A percentile compares a stretch with the other conserved stretches of the same genome.
phyloP scores from a whole-genome alignment of 2,888 invertebrate species.

The Stenodera caucasica region DNA sequence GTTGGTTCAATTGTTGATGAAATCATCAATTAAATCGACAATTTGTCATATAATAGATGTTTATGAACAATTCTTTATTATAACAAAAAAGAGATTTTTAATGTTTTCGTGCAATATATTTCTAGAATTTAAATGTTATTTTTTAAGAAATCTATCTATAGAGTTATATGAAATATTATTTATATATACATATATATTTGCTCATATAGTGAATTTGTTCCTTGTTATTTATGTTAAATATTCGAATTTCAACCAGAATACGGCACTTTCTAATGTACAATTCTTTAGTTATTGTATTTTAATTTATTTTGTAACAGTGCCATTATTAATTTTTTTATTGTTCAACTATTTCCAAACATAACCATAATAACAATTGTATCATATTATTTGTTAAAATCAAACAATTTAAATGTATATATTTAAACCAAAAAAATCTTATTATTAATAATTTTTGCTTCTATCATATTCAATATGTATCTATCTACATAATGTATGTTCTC shows the following conservation, averaged over 20 bases:
- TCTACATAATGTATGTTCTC: conserved; percentile 39
- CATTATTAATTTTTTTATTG: no score
- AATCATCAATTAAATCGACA: not conserved
- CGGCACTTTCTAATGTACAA: no score
- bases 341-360: no score
- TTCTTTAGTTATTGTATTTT: no score
- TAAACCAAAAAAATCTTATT: conserved; percentile 23
- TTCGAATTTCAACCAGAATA: not conserved
- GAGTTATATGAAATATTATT: not conserved
- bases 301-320: no score
- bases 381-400: no score
- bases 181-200: conserved; percentile 23
- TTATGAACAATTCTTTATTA: conserved; percentile 20
- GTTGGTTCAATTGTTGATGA: not conserved
- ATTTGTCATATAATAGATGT: not conserved
- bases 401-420: conserved; percentile 30
- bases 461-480: conserved; percentile 38
- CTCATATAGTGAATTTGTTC: conserved; percentile 24
- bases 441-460: conserved; percentile 37
- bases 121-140: conserved; percentile 35
- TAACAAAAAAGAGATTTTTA: conserved; percentile 22
- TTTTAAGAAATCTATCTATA: conserved; percentile 22
- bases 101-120: conserved; percentile 35
- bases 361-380: no score
- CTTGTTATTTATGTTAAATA: conserved; percentile 18